These are phyloP conservation scores for Drosophila quadrilineata DNA, from an alignment of 1,140 invertebrate genomes.

Conservation along the genomic window DNA sequence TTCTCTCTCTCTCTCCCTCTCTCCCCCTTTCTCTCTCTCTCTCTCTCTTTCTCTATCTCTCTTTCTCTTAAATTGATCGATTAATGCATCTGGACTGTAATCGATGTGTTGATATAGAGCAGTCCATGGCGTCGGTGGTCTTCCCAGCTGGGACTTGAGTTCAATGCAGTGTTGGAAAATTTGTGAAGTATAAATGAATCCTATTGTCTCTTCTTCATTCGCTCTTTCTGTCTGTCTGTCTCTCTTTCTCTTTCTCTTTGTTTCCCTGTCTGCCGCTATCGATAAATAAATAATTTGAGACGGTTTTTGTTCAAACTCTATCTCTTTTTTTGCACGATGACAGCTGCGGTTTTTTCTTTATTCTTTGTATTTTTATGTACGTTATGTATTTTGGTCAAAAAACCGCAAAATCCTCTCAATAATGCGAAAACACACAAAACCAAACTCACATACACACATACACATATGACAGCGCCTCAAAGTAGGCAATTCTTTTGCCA, in stretches of 20 bases:
- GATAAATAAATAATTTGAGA: too few species aligned
- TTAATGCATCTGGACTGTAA: too few species aligned
- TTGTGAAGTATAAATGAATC: too few species aligned
- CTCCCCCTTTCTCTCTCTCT: not conserved
- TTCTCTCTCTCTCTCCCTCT: not conserved
- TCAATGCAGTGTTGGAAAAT: too few species aligned
- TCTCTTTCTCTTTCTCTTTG: constrained; percentile 5
- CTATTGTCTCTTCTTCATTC: too few species aligned
- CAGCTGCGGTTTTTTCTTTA: constrained; percentile 12
- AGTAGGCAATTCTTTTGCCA: constrained; percentile 50
- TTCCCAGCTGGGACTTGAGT: too few species aligned
- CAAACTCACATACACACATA: constrained; percentile 6
- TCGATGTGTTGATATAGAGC: too few species aligned
- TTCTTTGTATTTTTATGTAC: constrained; percentile 41
- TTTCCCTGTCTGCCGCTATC: too few species aligned
- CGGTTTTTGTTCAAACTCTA: too few species aligned
- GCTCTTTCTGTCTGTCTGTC: not conserved
- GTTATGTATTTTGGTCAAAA: constrained; percentile 52
- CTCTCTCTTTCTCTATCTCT: not conserved
- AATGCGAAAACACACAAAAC: constrained; percentile 52
- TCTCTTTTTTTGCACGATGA: too few species aligned
- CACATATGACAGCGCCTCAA: constrained; percentile 20
- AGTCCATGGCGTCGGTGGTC: too few species aligned
- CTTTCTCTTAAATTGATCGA: too few species aligned
- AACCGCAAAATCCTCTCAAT: constrained; percentile 73